A percentile compares a stretch with the other conserved stretches of the same genome.
phyloP scores from a whole-genome alignment of 2,888 invertebrate species.

The Elegia similella region DNA sequence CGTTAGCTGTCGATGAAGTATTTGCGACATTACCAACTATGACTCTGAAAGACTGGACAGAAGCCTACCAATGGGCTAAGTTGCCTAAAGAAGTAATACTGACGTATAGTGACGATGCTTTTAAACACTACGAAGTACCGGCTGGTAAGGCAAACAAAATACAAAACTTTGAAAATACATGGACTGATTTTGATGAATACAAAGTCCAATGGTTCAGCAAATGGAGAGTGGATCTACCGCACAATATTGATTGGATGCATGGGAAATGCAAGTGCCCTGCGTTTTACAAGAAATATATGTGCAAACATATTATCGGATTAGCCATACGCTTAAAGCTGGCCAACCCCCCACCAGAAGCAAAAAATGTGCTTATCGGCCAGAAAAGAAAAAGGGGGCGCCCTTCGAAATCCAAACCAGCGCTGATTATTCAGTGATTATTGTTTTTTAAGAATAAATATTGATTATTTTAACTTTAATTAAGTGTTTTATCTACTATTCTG shows the following conservation, averaged over 20 bases:
- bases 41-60: neutral
- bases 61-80: constrained; percentile 11
- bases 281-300: neutral
- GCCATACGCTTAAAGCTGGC: neutral
- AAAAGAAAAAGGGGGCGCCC: neutral
- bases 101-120: constrained; percentile 2
- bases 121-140: constrained; percentile 6
- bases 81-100: constrained; percentile 8
- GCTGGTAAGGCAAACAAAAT: neutral
- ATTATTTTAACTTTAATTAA: no score
- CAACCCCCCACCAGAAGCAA: neutral
- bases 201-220: constrained; percentile 3
- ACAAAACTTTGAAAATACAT: constrained; percentile 5
- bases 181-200: constrained; percentile 7
- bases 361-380: no score
- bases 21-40: neutral
- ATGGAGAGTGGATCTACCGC: neutral
- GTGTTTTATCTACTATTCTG: no score
- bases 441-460: no score
- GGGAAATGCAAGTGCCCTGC: neutral
- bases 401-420: neutral
- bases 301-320: constrained; percentile 1
- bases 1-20: neutral
- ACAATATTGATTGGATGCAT: neutral
- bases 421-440: no score